These are phyloP conservation scores for Parnassius glacialis DNA, from an alignment of 2,888 invertebrate species.

Conservation along the genomic window DNA sequence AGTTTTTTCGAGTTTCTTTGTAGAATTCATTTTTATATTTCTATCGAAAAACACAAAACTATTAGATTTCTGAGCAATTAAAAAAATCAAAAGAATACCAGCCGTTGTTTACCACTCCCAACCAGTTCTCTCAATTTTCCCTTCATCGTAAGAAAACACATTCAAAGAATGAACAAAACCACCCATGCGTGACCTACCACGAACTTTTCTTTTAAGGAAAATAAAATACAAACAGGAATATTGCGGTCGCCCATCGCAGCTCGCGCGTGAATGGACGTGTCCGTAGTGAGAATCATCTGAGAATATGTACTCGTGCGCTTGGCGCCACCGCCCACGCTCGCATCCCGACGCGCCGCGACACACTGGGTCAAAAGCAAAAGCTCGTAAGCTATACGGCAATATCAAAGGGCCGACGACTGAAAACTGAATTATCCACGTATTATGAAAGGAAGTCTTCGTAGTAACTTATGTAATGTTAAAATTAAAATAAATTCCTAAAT, in stretches of 20 bases:
- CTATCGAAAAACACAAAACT: constrained; percentile 6
- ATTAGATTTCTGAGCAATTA: constrained; percentile 26
- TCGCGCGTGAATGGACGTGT: constrained; percentile 65
- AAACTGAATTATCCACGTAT: constrained; percentile 15
- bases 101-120: constrained; percentile 7
- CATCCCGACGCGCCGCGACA: constrained; percentile 1
- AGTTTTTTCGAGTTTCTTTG: constrained; percentile 11
- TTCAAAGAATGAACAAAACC: constrained; percentile 47
- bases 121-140: constrained; percentile 15
- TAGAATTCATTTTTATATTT: constrained; percentile 12
- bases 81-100: constrained; percentile 4
- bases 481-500: no score
- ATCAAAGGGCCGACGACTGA: constrained; percentile 15
- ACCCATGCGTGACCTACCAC: constrained; percentile 40
- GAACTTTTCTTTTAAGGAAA: constrained; percentile 33
- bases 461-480: no score
- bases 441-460: no score
- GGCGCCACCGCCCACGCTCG: constrained; percentile 61
- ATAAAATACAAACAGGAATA: constrained; percentile 37
- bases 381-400: neutral
- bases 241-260: constrained; percentile 46
- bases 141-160: constrained; percentile 27
- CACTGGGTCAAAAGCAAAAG: constrained; percentile 24
- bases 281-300: constrained; percentile 47
- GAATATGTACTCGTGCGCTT: constrained; percentile 65